phyloP scores from a whole-genome alignment of 2,797 vertebrate species.

The Sus cebifrons region DNA sequence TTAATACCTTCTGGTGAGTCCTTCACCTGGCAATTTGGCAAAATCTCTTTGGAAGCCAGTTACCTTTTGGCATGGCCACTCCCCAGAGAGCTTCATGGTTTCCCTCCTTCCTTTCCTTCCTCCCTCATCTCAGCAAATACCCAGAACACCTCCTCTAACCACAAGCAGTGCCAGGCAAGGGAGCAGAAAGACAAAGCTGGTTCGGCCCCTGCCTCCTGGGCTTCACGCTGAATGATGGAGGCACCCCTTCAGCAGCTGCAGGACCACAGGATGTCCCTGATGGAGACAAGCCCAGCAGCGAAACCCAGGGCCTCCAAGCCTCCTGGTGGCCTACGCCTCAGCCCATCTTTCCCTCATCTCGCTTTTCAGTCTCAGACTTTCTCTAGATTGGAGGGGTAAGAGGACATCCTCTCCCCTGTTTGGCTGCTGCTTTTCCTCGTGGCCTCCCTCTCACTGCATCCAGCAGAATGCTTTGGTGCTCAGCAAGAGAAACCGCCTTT shows the following conservation, averaged over 20 bases:
- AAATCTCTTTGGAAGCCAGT: not conserved
- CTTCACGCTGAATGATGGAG: not conserved
- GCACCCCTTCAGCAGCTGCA: not conserved
- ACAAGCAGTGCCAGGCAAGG: not conserved
- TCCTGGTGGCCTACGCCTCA: not conserved
- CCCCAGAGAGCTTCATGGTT: not conserved
- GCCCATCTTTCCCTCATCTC: not conserved
- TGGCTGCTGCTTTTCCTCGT: not conserved
- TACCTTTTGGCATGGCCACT: not conserved
- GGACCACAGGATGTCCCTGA: not conserved
- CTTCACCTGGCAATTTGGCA: fast-evolving
- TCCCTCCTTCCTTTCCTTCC: not conserved
- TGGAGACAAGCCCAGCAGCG: not conserved
- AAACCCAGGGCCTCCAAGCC: not conserved
- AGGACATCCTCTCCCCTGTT: not conserved
- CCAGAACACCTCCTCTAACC: not conserved
- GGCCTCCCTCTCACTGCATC: not conserved
- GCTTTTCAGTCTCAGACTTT: not conserved
- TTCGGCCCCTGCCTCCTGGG: not conserved
- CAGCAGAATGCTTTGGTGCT: not conserved
- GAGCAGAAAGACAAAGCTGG: not conserved
- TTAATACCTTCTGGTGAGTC: not conserved
- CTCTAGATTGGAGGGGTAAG: not conserved
- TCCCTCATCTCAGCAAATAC: not conserved
- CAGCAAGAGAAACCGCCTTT: not conserved